Base-by-base conservation (phyloP, 2,888 invertebrate genomes). In the Geophilus truncorum region DNA sequence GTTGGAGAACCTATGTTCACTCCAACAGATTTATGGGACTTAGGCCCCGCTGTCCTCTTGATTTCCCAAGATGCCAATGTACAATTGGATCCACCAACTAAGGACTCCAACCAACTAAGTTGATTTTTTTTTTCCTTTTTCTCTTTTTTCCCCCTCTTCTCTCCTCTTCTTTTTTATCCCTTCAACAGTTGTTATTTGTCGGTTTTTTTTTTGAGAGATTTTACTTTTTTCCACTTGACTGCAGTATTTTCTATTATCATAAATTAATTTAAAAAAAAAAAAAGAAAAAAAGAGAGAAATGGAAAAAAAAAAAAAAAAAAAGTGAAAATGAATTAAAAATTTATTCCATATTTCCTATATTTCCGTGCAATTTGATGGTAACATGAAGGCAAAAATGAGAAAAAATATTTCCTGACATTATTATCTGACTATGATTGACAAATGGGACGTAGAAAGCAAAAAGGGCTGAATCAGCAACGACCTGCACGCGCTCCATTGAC, bases 21-120 rank as follows among this genome's bases (percentile, higher is more conserved):
- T 70, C 28, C 25, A 70, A 70, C 70, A 70, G 70, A 70, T 70
- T 70, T 70, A 70, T 70, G 70, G n/a, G 70, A 28, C 70, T 70
- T 70, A 70, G 28, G 70, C 70, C 70, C 70, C 9, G n/a, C 70
- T 70, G 70, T 70, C 70, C 70, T 25, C 70, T 51, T 70, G 70
- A 70, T 70, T 70, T 70, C 70, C 70, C 70, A 70, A 70, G 70
- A 23, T 70, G 70, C 70, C 70, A 70, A 70, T 70, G 70, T 70
- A 70, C 70, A 70, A 70, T 70, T 70, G 70, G 70, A 70, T 70
- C 70, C 25, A 70, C 5, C 25, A 70, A 70, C 70, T 70, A 70
- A 70, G 70, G 70, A 70, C 25, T 70, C 70, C 70, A 23, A 70
- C 70, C 28, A 23, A 45, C 45, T 45, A 45, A 28, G 70, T 70